phyloP scores from a whole-genome alignment of 2,797 vertebrate genomes.

The Enoplosus armatus region DNA sequence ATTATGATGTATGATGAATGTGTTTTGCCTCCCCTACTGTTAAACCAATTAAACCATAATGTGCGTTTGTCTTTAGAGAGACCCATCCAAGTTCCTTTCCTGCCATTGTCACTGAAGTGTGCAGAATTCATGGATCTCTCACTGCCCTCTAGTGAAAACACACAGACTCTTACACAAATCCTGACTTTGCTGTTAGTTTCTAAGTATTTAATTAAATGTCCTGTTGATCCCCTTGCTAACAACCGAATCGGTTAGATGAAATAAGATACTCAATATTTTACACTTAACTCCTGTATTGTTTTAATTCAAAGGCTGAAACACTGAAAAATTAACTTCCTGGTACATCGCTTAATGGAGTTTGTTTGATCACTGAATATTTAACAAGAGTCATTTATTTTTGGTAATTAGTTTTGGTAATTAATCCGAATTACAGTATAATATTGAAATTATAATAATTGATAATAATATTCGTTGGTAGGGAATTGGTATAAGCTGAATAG shows the following conservation, averaged over 20 bases:
- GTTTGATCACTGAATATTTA: too few species aligned
- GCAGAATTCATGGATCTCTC: slow-evolving; percentile 20
- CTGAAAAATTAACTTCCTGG: neutral
- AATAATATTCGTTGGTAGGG: neutral
- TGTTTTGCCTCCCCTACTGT: neutral
- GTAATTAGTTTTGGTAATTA: too few species aligned
- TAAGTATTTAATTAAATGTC: neutral
- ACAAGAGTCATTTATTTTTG: too few species aligned
- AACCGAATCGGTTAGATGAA: too few species aligned
- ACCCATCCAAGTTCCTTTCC: neutral
- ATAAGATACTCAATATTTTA: too few species aligned
- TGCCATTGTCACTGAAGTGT: slow-evolving; percentile 11
- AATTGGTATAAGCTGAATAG: neutral
- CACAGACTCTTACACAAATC: neutral
- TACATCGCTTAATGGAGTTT: too few species aligned
- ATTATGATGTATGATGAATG: neutral
- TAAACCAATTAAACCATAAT: slow-evolving; percentile 12
- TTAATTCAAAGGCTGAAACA: neutral
- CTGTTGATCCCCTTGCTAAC: neutral
- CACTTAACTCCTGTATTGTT: neutral
- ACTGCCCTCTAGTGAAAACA: slow-evolving; percentile 67
- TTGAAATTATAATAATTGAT: neutral
- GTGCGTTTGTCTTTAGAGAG: neutral
- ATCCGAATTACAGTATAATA: too few species aligned
- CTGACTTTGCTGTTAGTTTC: neutral